Evolutionary conservation across 2,888 invertebrate genomes (phyloP).

Genomic region (Homarus gammarus): DNA sequence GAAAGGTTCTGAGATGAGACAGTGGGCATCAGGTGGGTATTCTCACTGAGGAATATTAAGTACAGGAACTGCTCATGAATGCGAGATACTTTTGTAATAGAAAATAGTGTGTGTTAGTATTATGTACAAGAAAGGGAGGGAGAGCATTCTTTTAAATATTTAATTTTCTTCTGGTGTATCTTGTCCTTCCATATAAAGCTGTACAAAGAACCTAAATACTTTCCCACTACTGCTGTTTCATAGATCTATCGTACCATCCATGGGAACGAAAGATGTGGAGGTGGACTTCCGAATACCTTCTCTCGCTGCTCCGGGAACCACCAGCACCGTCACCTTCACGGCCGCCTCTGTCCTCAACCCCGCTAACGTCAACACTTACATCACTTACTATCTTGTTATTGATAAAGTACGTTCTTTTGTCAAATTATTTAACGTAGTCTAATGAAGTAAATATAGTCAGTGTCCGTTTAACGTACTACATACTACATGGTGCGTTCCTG

Average conservation of each 20-base stretch:
- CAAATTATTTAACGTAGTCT: background rate
- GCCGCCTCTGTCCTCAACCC: constrained; percentile 21
- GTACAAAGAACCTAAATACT: too few species aligned
- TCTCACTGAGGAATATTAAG: too few species aligned
- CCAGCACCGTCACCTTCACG: constrained; percentile 51
- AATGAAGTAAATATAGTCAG: too few species aligned
- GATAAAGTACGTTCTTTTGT: background rate
- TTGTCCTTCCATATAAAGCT: background rate
- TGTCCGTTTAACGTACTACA: too few species aligned
- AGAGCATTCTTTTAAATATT: background rate
- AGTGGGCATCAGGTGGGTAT: too few species aligned
- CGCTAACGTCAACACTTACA: constrained; percentile 41
- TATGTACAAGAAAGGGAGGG: background rate
- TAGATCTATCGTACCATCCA: constrained; percentile 39
- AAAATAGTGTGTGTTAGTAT: too few species aligned
- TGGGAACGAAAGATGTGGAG: background rate
- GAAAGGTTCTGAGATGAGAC: too few species aligned
- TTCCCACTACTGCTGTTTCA: background rate
- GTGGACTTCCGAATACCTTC: constrained; percentile 37
- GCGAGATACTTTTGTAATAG: too few species aligned
- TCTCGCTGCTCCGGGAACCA: constrained; percentile 24
- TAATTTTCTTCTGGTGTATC: too few species aligned
- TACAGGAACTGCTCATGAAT: too few species aligned
- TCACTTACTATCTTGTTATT: constrained; percentile 50
- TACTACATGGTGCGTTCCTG: too few species aligned